phyloP scores from a whole-genome alignment of 1,140 invertebrate species.

The Leptinotarsa undecemlineata region DNA sequence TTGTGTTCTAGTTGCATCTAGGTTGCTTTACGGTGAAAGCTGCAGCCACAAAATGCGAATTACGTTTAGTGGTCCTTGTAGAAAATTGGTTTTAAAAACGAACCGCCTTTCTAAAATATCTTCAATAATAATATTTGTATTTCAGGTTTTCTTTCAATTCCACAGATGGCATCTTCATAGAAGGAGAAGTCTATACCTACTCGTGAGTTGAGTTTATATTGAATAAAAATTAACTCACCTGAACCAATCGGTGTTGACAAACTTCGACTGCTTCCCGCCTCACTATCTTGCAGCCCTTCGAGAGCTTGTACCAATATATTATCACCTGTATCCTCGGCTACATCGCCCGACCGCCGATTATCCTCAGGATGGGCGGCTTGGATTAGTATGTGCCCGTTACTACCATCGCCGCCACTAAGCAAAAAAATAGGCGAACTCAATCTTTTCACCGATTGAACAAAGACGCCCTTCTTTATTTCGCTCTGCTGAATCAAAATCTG shows the following conservation, averaged over 20 bases:
- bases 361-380: constrained; percentile 47
- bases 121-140: no score
- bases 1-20: no score
- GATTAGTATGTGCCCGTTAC: constrained; percentile 51
- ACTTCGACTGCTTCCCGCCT: constrained; percentile 37
- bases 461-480: constrained; percentile 49
- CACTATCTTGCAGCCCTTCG: constrained; percentile 45
- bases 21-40: no score
- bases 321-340: constrained; percentile 36
- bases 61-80: no score
- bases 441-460: constrained; percentile 52
- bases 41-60: no score
- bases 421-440: constrained; percentile 51
- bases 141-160: no score
- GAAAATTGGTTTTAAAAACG: no score
- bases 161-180: no score
- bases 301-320: constrained; percentile 45
- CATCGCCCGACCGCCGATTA: constrained; percentile 27
- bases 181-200: no score
- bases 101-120: no score
- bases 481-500: constrained; percentile 52
- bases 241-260: constrained; percentile 48
- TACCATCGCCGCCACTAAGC: constrained; percentile 49
- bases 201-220: no score
- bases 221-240: constrained; percentile 41